Conservation (phyloP, 2,888 invertebrate genomes). For the Abrostola tripartita region DNA sequence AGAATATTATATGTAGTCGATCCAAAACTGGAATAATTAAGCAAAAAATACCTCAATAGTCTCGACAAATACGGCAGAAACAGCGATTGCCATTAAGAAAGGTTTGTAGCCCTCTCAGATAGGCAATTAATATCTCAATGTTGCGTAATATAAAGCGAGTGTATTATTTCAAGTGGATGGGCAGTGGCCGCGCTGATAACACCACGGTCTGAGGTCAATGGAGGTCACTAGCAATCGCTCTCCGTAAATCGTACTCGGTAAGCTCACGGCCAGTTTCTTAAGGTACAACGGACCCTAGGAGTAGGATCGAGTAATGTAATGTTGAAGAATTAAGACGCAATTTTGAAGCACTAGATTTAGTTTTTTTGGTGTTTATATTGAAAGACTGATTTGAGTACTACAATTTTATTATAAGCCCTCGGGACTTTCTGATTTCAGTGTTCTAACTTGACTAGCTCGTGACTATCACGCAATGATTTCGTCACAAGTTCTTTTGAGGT, state of each 20-base stretch:
- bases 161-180: not conserved
- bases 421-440: too few relatives aligned
- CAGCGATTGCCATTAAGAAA: too few relatives aligned
- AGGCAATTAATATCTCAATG: not conserved
- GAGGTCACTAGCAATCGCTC: conserved; percentile 4
- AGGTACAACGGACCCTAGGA: conserved; percentile 1
- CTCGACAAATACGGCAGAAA: too few relatives aligned
- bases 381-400: too few relatives aligned
- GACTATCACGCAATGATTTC: too few relatives aligned
- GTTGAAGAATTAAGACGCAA: not conserved
- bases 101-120: not conserved
- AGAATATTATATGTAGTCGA: too few relatives aligned
- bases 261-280: not conserved
- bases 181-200: conserved; percentile 4
- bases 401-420: too few relatives aligned
- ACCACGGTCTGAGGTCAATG: not conserved
- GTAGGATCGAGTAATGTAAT: not conserved
- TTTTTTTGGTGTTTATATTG: too few relatives aligned
- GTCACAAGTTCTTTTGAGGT: too few relatives aligned
- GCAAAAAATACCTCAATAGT: too few relatives aligned
- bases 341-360: not conserved
- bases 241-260: conserved; percentile 1
- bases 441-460: too few relatives aligned
- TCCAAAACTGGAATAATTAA: too few relatives aligned
- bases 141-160: conserved; percentile 3